Percentiles rank a stretch among this genome's conserved stretches.
Conservation (phyloP, 2,113 vertebrate species). For the Perca schrenkii region DNA sequence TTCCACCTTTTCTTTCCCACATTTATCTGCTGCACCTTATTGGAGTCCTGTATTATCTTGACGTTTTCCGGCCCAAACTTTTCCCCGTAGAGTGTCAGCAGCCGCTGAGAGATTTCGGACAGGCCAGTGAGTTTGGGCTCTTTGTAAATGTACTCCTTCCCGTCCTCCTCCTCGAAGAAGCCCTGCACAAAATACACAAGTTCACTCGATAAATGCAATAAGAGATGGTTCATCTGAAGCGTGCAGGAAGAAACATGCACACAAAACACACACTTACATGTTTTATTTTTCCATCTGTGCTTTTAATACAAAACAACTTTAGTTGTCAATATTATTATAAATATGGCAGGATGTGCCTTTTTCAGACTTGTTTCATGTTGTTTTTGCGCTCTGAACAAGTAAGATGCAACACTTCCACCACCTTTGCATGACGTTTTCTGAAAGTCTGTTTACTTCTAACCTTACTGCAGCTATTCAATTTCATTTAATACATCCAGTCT, state of each 20-base stretch:
- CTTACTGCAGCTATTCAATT: neutral
- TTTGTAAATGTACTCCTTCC: slow-evolving; percentile 98
- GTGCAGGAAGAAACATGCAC: neutral
- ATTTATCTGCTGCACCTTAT: slow-evolving; percentile 85
- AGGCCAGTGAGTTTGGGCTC: slow-evolving; percentile 96
- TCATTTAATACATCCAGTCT: neutral
- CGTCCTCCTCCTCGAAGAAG: slow-evolving; percentile 98
- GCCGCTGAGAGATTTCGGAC: slow-evolving; percentile 94
- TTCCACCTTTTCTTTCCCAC: neutral
- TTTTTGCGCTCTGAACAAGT: neutral
- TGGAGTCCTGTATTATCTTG: slow-evolving; percentile 96
- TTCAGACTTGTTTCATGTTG: neutral
- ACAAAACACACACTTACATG: neutral
- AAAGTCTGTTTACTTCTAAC: neutral
- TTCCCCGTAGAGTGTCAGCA: slow-evolving; percentile 93
- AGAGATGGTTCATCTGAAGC: neutral
- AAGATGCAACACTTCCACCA: neutral
- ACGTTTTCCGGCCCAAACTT: slow-evolving; percentile 96
- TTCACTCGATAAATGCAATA: neutral
- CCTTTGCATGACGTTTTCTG: neutral
- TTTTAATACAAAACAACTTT: neutral
- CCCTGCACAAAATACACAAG: slow-evolving; percentile 77
- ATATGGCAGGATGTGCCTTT: neutral
- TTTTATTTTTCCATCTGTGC: neutral
- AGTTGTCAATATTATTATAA: neutral